Conservation (phyloP, 92 coral and sea anemone species). For the Phenganax subtilis region DNA sequence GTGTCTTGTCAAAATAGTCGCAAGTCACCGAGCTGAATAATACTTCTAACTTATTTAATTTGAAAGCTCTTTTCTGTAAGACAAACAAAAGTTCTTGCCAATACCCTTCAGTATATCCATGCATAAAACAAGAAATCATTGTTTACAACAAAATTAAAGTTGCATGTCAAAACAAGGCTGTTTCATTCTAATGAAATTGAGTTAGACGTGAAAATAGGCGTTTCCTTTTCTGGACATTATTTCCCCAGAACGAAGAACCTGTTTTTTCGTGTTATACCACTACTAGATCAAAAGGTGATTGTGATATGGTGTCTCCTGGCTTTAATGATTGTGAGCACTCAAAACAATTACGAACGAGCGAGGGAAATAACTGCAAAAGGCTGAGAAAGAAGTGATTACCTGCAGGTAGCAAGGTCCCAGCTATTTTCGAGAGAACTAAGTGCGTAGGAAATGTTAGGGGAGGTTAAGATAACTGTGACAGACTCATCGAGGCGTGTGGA, state of each 20-base stretch:
- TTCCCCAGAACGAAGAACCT: neutral
- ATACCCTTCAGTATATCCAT: no score
- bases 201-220: neutral
- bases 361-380: neutral
- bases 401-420: neutral
- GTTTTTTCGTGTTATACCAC: neutral
- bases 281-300: neutral
- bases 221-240: neutral
- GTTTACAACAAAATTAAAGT: no score
- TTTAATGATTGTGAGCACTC: neutral
- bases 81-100: no score
- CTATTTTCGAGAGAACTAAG: no score
- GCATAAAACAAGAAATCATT: no score
- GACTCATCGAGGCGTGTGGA: no score
- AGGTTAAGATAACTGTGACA: no score
- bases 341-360: neutral
- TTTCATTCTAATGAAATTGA: neutral
- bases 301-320: neutral
- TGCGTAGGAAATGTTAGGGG: no score
- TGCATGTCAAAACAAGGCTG: neutral
- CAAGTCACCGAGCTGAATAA: no score
- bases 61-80: no score
- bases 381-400: neutral
- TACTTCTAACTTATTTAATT: no score
- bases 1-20: no score